A percentile compares a stretch with the other conserved stretches of the same genome.
These are phyloP conservation scores for Calosoma granatense DNA, from an alignment of 1,140 invertebrate genomes.

Conservation along the genomic window DNA sequence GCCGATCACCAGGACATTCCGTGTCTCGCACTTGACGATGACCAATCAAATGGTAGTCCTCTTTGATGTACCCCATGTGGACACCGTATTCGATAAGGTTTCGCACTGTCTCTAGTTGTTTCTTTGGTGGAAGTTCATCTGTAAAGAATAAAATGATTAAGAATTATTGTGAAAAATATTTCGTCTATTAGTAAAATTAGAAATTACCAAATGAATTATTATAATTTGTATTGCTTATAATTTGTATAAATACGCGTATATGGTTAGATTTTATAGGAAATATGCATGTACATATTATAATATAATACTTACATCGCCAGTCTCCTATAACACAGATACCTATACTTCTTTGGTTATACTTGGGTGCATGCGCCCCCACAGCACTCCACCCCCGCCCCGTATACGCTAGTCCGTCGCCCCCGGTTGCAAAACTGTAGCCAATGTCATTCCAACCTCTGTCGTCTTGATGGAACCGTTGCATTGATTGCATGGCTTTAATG, in stretches of 20 bases:
- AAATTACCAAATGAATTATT: too few species aligned
- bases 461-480: slow-evolving; percentile 49
- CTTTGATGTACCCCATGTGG: slow-evolving; percentile 42
- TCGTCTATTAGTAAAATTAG: too few species aligned
- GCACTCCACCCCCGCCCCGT: slow-evolving; percentile 63
- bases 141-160: slow-evolving; percentile 18
- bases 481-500: slow-evolving; percentile 39
- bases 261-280: too few species aligned
- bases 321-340: slow-evolving; percentile 65
- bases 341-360: slow-evolving; percentile 58
- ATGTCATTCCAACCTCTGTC: slow-evolving; percentile 56
- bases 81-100: slow-evolving; percentile 53
- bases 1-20: slow-evolving; percentile 53
- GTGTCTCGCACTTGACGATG: slow-evolving; percentile 58
- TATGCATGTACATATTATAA: too few species aligned
- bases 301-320: slow-evolving; percentile 41
- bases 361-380: slow-evolving; percentile 58
- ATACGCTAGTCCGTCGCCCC: slow-evolving; percentile 65
- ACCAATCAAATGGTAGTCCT: slow-evolving; percentile 53
- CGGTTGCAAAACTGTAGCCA: slow-evolving; percentile 66
- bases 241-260: background rate
- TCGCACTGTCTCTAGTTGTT: slow-evolving; percentile 47
- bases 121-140: slow-evolving; percentile 45
- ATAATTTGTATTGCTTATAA: slow-evolving; percentile 4
- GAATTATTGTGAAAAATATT: too few species aligned